phyloP scores from a whole-genome alignment of 2,113 vertebrate species.

The Pampusana beccarii region DNA sequence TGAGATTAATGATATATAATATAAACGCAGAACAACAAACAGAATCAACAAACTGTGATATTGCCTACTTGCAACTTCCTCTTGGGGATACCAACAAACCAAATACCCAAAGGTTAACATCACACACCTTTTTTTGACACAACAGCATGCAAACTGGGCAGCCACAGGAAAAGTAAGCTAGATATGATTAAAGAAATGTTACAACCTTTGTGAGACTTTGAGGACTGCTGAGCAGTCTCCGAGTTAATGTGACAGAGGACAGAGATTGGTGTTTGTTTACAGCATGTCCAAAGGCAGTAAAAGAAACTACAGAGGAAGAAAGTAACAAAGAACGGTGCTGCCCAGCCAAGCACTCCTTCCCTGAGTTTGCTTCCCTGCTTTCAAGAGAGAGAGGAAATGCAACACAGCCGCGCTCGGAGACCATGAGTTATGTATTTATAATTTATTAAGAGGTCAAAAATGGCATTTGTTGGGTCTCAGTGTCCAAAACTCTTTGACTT shows the following conservation, averaged over 20 bases:
- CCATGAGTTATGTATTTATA: slow-evolving; percentile 18
- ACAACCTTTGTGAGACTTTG: slow-evolving; percentile 33
- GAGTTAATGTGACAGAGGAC: slow-evolving; percentile 26
- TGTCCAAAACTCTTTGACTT: neutral
- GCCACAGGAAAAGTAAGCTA: slow-evolving; percentile 25
- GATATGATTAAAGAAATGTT: slow-evolving; percentile 56
- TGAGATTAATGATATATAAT: slow-evolving; percentile 18
- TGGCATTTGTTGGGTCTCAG: neutral
- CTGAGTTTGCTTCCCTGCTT: neutral
- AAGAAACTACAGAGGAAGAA: slow-evolving; percentile 25
- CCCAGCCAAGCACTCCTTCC: neutral
- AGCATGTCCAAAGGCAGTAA: slow-evolving; percentile 37
- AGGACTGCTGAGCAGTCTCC: neutral
- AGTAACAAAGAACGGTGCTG: neutral
- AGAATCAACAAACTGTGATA: slow-evolving; percentile 5
- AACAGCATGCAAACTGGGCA: slow-evolving; percentile 1
- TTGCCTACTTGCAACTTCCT: neutral
- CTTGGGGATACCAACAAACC: neutral
- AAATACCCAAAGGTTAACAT: slow-evolving; percentile 15
- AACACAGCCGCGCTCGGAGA: neutral
- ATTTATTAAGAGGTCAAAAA: slow-evolving; percentile 51
- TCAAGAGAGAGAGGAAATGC: neutral
- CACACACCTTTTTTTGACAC: neutral
- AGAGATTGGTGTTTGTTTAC: slow-evolving; percentile 44
- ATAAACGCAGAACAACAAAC: slow-evolving; percentile 29